Conservation (phyloP, 2,888 invertebrate species). For the Pandemis heparana region DNA sequence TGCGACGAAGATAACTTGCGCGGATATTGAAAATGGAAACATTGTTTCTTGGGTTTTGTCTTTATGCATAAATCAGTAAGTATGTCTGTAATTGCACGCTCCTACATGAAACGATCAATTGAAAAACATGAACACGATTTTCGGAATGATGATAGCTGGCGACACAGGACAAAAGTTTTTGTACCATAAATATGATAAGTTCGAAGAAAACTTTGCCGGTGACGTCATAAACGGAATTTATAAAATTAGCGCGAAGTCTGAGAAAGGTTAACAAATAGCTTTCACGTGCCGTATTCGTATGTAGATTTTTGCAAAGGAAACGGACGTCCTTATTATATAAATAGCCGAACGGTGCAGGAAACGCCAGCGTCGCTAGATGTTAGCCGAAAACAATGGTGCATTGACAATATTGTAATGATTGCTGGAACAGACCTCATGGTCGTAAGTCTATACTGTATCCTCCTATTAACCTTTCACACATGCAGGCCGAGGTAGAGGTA, state of each 20-base stretch:
- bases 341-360: slow-evolving; percentile 68
- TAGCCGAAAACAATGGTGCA: slow-evolving; percentile 66
- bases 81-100: background rate
- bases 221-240: background rate
- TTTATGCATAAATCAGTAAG: background rate
- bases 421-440: slow-evolving; percentile 25
- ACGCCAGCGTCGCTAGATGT: slow-evolving; percentile 60
- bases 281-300: slow-evolving; percentile 59
- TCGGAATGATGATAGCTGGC: background rate
- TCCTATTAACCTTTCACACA: background rate
- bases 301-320: slow-evolving; percentile 74
- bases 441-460: background rate
- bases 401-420: slow-evolving; percentile 48
- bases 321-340: slow-evolving; percentile 73
- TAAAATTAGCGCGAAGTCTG: slow-evolving; percentile 9
- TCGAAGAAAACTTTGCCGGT: background rate
- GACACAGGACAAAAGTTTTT: background rate
- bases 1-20: background rate
- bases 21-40: background rate
- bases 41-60: background rate
- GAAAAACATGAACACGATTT: background rate
- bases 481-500: background rate
- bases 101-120: background rate
- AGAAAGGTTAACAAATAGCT: slow-evolving; percentile 54
- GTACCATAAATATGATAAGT: background rate